Percentiles rank a stretch among this genome's conserved stretches.
phyloP scores from a whole-genome alignment of 2,113 vertebrate genomes.

The Daboia siamensis region DNA sequence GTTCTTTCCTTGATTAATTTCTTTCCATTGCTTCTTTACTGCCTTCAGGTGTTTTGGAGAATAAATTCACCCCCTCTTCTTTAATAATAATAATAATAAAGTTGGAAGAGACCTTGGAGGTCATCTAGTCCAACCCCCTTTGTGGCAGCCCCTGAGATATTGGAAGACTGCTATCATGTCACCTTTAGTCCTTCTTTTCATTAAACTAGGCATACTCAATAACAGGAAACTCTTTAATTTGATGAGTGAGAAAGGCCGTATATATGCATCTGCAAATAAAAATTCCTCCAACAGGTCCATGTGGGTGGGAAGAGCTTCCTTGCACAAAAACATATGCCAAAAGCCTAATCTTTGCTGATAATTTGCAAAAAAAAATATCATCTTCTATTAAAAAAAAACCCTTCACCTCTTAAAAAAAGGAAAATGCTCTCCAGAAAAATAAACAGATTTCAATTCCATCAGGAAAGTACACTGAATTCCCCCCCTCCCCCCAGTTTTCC shows the following conservation, averaged over 20 bases:
- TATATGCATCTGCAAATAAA: neutral
- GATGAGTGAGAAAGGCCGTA: neutral
- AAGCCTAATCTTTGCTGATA: neutral
- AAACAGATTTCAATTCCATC: neutral
- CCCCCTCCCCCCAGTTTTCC: conserved; percentile 4
- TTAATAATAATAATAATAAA: too few species aligned
- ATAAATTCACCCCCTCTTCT: neutral
- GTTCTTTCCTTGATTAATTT: neutral
- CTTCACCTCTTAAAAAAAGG: neutral
- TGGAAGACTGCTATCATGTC: neutral
- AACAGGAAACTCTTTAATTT: neutral
- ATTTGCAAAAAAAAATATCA: neutral
- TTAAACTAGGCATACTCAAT: neutral
- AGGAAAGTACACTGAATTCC: neutral
- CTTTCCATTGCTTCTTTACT: neutral
- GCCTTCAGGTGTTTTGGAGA: neutral
- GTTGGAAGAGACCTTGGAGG: too few species aligned
- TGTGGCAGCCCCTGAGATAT: neutral
- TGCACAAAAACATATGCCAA: neutral
- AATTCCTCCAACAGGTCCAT: neutral
- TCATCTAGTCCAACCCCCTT: too few species aligned
- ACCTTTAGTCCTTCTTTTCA: neutral
- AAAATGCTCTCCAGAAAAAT: neutral
- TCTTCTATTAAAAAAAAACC: neutral
- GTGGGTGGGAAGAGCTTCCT: neutral